phyloP scores from a whole-genome alignment of 2,113 vertebrate species.

The Trogon surrucura region DNA sequence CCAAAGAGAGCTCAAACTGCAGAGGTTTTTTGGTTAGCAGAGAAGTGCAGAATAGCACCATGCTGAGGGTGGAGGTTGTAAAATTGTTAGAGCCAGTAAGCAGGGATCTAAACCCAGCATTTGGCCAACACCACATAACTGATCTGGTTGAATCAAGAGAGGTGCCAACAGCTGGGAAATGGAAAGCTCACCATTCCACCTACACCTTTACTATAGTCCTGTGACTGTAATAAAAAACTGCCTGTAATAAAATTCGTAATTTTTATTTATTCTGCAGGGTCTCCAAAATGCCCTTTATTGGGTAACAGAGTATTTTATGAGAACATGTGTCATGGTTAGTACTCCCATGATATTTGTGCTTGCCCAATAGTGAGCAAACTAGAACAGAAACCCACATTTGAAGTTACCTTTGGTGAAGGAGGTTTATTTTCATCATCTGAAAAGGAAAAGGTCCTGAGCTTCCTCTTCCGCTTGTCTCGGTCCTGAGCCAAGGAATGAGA shows the following conservation, averaged over 20 bases:
- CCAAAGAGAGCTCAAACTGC: background rate
- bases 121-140: background rate
- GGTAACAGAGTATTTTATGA: background rate
- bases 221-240: background rate
- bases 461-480: conserved; percentile 83
- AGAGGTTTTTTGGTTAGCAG: background rate
- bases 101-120: background rate
- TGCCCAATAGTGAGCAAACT: background rate
- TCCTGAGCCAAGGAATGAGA: conserved; percentile 75
- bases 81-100: fast-evolving
- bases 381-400: background rate
- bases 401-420: conserved; percentile 90
- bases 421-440: conserved; percentile 94
- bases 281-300: background rate
- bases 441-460: conserved; percentile 86
- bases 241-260: background rate
- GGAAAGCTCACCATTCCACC: background rate
- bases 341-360: background rate
- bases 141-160: background rate
- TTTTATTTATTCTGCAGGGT: background rate
- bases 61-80: background rate
- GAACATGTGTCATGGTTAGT: background rate
- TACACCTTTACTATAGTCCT: background rate
- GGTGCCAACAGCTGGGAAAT: background rate
- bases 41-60: background rate